phyloP scores from a whole-genome alignment of 2,113 vertebrate species.

The Noctilio leporinus region DNA sequence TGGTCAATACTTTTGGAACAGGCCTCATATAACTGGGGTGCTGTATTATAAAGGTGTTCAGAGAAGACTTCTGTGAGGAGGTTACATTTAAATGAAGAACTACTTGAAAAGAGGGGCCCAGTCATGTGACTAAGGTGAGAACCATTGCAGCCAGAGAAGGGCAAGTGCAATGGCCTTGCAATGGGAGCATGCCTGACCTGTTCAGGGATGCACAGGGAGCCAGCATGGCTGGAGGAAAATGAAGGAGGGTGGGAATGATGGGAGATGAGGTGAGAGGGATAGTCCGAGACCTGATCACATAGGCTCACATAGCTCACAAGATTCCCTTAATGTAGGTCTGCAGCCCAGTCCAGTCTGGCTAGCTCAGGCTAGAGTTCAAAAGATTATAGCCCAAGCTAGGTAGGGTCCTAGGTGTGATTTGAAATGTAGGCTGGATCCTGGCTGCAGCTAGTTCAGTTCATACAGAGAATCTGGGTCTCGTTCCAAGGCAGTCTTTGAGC shows the following conservation, averaged over 20 bases:
- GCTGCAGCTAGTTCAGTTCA: not conserved
- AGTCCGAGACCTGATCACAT: not conserved
- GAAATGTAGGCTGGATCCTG: not conserved
- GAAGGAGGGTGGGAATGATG: not conserved
- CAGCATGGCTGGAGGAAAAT: not conserved
- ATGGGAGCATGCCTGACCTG: not conserved
- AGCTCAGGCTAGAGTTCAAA: not conserved
- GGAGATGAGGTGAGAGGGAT: no score
- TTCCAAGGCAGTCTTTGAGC: not conserved
- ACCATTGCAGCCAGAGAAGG: not conserved
- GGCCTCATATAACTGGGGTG: rapidly evolving
- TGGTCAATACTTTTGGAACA: no score
- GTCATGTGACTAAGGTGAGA: not conserved
- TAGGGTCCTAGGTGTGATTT: not conserved
- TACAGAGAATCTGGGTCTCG: not conserved
- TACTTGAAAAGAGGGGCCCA: not conserved
- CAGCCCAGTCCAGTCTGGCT: not conserved
- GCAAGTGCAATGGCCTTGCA: not conserved
- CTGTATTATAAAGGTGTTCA: not conserved
- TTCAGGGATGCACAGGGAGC: not conserved
- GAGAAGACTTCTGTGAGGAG: not conserved
- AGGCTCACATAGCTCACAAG: not conserved
- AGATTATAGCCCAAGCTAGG: not conserved
- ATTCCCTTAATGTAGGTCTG: not conserved
- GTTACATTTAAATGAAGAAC: not conserved